Conservation (phyloP, 2,113 vertebrate species). For the Carettochelys insculpta region DNA sequence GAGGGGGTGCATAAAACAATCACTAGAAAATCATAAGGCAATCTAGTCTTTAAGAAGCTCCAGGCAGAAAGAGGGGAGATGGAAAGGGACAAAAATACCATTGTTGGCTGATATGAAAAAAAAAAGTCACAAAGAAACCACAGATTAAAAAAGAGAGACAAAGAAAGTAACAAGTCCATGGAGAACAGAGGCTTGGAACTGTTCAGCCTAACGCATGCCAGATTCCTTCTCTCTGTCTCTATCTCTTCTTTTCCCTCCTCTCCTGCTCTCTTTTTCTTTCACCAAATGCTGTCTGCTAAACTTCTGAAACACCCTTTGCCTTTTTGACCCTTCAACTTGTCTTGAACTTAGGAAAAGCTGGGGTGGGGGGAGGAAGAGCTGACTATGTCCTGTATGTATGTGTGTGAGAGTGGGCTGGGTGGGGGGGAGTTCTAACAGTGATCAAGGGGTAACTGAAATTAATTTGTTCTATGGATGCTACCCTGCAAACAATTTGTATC, state of each 20-base stretch:
- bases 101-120: slow-evolving; percentile 42
- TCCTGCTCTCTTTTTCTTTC: slow-evolving; percentile 55
- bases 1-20: not conserved
- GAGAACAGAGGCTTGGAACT: slow-evolving; percentile 74
- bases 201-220: slow-evolving; percentile 75
- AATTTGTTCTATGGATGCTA: slow-evolving; percentile 56
- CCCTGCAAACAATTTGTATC: slow-evolving; percentile 74
- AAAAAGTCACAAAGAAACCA: slow-evolving; percentile 51
- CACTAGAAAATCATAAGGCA: not conserved
- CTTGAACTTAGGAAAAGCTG: slow-evolving; percentile 83
- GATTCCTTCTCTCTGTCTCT: slow-evolving; percentile 57
- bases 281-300: slow-evolving; percentile 83
- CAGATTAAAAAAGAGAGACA: slow-evolving; percentile 56
- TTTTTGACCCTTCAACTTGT: slow-evolving; percentile 89
- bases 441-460: not conserved
- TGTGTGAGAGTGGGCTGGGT: not conserved
- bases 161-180: slow-evolving; percentile 71
- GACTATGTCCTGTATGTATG: slow-evolving; percentile 38
- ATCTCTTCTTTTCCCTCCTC: slow-evolving; percentile 26
- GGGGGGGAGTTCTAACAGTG: slow-evolving; percentile 2
- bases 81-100: slow-evolving; percentile 34
- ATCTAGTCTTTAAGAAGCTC: not conserved
- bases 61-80: not conserved
- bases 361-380: slow-evolving; percentile 64
- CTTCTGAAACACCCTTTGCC: slow-evolving; percentile 86